Evolutionary conservation across 2,888 invertebrate genomes (phyloP), one percentile per base, ranked within the genome.

Genomic region (Muscina levida): DNA sequence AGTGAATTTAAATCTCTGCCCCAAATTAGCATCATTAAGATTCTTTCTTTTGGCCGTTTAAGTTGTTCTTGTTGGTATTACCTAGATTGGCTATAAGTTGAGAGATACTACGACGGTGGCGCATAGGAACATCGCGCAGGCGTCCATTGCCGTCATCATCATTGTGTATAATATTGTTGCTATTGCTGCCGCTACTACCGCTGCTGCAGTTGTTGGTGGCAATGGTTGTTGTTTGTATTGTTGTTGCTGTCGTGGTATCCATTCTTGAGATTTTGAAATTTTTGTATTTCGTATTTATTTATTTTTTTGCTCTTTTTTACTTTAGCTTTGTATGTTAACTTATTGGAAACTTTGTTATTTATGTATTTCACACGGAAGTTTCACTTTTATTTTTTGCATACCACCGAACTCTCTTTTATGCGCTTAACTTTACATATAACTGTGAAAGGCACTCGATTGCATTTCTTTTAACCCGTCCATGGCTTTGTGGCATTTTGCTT

Each of bases 21-120:
- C n/a, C n/a, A n/a, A n/a, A n/a, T n/a, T n/a, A n/a, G n/a, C n/a
- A n/a, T n/a, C n/a, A n/a, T n/a, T n/a, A n/a, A n/a, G n/a, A n/a
- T n/a, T n/a, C n/a, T n/a, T n/a, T n/a, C n/a, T n/a, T n/a, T n/a
- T n/a, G n/a, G n/a, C n/a, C n/a, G n/a, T n/a, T n/a, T n/a, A n/a
- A n/a, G 8, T 22, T 51, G 19, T 51, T 51, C 1, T 46, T 46
- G 42, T 24, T 44, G n/a, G 13, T 1, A 48, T 87, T 90, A 90
- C 90, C 90, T 86, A 89, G 86, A 84, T 86, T 87, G 51, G 87
- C 89, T 83, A 90, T 89, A 83, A 90, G 87, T 85, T 90, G 90
- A 82, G 90, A 90, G 74, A 90, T 90, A 85, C 90, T 90, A 78
- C 90, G 89, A 77, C 89, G 89, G 85, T 90, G 90, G 81, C 88